These are phyloP conservation scores for Paramacrobiotus metropolitanus DNA, from an alignment of 1,140 invertebrate genomes.

Conservation along the genomic window DNA sequence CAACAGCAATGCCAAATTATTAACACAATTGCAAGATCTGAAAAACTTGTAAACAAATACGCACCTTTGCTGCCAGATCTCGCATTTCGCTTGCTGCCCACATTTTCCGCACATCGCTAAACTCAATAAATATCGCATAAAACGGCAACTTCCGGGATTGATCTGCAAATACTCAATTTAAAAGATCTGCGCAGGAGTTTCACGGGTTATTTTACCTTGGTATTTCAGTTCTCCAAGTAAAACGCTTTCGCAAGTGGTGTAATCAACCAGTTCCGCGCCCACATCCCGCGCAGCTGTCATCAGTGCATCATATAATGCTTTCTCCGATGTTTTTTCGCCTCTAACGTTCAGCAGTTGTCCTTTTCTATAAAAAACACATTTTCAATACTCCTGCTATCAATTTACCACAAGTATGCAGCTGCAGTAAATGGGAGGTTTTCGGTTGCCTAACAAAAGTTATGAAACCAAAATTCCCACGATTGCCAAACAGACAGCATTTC, in stretches of 20 bases:
- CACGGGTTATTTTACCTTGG: background rate
- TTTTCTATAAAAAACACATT: slow-evolving; percentile 18
- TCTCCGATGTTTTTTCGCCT: slow-evolving; percentile 20
- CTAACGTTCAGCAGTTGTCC: slow-evolving; percentile 21
- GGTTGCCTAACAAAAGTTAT: no score
- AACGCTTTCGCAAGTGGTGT: slow-evolving; percentile 20
- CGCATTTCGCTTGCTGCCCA: background rate
- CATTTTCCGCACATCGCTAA: background rate
- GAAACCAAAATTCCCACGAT: no score
- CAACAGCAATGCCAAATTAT: no score
- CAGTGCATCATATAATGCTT: slow-evolving; percentile 17
- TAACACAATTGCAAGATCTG: no score
- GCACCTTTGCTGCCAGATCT: background rate
- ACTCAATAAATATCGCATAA: background rate
- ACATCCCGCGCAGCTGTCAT: slow-evolving; percentile 11
- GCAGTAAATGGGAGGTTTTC: no score
- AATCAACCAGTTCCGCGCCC: slow-evolving; percentile 17
- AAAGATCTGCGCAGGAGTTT: background rate
- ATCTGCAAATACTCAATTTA: background rate
- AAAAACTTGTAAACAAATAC: no score
- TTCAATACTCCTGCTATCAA: no score
- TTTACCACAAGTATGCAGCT: no score
- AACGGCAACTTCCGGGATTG: background rate
- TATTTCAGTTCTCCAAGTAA: slow-evolving; percentile 1
- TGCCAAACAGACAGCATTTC: no score